Evolutionary conservation across 2,888 invertebrate genomes (phyloP), one percentile per base, ranked within the genome.

Genomic region (Dolichopus griseipennis): DNA sequence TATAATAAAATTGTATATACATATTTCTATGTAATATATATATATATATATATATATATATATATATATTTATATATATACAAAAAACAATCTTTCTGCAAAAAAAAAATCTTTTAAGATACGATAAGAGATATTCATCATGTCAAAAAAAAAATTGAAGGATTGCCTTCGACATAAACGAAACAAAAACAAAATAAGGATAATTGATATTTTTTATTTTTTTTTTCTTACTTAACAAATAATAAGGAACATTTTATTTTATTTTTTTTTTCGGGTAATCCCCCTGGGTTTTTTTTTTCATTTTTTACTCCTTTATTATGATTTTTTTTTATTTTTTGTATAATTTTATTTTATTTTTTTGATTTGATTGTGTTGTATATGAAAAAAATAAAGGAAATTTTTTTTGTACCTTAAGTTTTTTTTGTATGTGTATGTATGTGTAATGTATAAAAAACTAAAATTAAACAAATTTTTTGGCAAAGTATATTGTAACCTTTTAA

Each of bases 81-180:
- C n/a, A 27, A 27, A 27, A 27, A 27, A 27, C 2, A 5, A 27
- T 27, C 2, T 27, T 27, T 27, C 3, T 27, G 27, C 18, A 52
- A 52, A 52, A 34, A 9, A 43, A 7, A 52, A 37, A 37, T 37
- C 37, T 37, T 7, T 43, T 52, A 52, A 2, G 52, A 52, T 52
- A 52, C 18, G 52, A 52, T 52, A 52, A 52, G 52, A 52, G 52
- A 15, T 63, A 63, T 63, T 27, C 63, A 63, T 63, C 63, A 63
- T 63, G 63, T 63, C 63, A 63, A 63, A 18, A 27, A 63, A 18
- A 27, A 27, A 63, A 63, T 63, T 27, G 63, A 63, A 63, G 63
- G 63, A 63, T 63, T 63, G 63, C 15, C 18, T 27, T 63, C 27
- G 27, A 52, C 52, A 52, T 52, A 52, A n/a, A 52, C 9, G 18